Conservation (phyloP, 2,113 vertebrate species). For the Paratilapia polleni region DNA sequence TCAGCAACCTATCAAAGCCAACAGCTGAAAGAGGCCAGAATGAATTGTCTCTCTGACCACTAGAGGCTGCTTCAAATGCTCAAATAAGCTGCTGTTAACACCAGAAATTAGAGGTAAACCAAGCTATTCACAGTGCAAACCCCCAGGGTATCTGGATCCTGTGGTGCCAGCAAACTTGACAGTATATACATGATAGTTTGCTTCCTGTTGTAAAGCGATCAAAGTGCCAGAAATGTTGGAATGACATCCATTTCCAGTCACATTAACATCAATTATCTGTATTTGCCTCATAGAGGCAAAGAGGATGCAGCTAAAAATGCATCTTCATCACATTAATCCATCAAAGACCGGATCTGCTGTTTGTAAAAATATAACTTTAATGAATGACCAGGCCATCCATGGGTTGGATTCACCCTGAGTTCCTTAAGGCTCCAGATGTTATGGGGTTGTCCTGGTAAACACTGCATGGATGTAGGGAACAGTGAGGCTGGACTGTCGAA, state of each 20-base stretch:
- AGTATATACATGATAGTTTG: rapidly evolving
- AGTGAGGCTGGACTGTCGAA: background rate
- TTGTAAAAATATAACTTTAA: no score
- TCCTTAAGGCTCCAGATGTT: no score
- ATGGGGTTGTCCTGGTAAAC: no score
- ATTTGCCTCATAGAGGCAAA: background rate
- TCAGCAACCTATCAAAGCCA: background rate
- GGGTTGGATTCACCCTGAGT: background rate
- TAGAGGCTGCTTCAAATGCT: background rate
- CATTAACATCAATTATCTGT: background rate
- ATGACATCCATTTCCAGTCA: no score
- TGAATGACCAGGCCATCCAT: no score
- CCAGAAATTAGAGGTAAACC: background rate
- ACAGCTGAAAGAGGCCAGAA: background rate
- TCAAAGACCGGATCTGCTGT: no score
- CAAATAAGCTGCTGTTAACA: background rate
- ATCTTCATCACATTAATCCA: no score
- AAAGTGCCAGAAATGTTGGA: background rate
- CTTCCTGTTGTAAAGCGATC: background rate
- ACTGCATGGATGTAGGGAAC: background rate
- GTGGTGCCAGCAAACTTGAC: background rate
- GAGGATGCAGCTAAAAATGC: background rate
- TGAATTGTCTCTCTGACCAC: background rate
- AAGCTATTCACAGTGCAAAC: background rate
- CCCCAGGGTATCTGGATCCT: background rate